Evolutionary conservation across 2,797 vertebrate genomes (phyloP).

Genomic region (Leontopithecus rosalia): DNA sequence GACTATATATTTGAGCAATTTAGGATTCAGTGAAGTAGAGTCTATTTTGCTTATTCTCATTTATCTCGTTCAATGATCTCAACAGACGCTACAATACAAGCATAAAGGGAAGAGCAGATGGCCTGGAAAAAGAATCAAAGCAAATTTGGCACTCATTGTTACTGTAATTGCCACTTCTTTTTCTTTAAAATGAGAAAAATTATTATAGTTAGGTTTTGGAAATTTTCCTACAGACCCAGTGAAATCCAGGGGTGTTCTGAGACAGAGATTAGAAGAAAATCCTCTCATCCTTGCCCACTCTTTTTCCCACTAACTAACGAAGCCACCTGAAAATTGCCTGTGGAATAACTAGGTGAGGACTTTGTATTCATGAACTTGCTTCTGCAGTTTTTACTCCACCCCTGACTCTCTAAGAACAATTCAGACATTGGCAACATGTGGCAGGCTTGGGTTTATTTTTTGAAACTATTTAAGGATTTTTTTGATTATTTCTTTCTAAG

Average conservation of each 20-base stretch:
- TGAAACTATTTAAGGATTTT: background rate
- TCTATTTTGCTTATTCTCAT: slow-evolving; percentile 38
- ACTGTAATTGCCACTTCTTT: background rate
- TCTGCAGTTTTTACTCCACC: background rate
- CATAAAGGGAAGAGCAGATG: slow-evolving; percentile 37
- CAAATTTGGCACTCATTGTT: background rate
- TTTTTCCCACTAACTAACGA: background rate
- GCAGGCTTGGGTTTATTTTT: background rate
- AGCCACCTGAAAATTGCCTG: too few relatives aligned
- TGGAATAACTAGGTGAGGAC: background rate
- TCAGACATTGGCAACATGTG: background rate
- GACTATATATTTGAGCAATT: slow-evolving; percentile 4
- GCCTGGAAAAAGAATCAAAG: slow-evolving; percentile 10
- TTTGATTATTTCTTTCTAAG: background rate
- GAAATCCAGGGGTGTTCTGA: background rate
- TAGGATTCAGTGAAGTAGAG: background rate
- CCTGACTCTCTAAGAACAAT: background rate
- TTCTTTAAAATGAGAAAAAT: slow-evolving; percentile 18
- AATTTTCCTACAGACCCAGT: background rate
- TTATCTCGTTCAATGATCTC: background rate
- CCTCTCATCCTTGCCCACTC: background rate
- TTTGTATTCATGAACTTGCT: background rate
- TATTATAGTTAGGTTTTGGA: background rate
- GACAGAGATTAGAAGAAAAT: background rate
- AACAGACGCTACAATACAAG: background rate